phyloP scores from a whole-genome alignment of 2,797 vertebrate species.

The Macroramphosus scolopax region DNA sequence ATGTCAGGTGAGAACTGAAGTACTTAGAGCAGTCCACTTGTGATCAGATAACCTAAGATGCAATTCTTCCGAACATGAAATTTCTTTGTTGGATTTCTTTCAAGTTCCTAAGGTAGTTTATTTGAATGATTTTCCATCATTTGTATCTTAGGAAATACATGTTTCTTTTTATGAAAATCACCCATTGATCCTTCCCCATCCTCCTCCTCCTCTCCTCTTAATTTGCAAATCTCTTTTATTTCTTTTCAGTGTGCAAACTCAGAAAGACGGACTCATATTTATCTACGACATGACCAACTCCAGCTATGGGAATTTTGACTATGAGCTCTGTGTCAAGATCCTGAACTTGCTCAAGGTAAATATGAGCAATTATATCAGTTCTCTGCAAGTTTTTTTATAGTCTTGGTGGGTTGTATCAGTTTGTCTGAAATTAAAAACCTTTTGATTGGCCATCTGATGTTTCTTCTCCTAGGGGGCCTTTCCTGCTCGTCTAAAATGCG shows the following conservation, averaged over 20 bases:
- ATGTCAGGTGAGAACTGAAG: too few relatives aligned
- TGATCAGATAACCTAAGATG: too few relatives aligned
- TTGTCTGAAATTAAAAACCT: background rate
- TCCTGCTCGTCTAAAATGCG: conserved; percentile 85
- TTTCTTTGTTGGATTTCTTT: too few relatives aligned
- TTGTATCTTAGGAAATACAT: too few relatives aligned
- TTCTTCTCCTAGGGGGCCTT: conserved; percentile 80
- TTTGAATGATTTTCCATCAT: too few relatives aligned
- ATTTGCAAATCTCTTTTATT: conserved; percentile 22
- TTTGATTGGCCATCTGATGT: conserved; percentile 2
- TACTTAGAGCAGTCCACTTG: too few relatives aligned
- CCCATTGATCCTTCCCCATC: too few relatives aligned
- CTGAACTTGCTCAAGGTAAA: conserved; percentile 85
- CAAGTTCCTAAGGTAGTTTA: too few relatives aligned
- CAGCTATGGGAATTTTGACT: conserved; percentile 85
- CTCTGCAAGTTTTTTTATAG: background rate
- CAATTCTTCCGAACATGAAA: too few relatives aligned
- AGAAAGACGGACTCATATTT: conserved; percentile 85
- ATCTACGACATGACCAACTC: conserved; percentile 90
- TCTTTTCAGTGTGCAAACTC: conserved; percentile 78
- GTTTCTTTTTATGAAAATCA: too few relatives aligned
- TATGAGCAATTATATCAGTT: background rate
- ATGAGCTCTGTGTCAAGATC: conserved; percentile 87
- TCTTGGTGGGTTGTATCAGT: background rate
- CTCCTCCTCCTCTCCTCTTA: background rate